These are phyloP conservation scores for Schizopygopsis pylzovi DNA, from an alignment of 2,797 vertebrate species.

Conservation along the genomic window DNA sequence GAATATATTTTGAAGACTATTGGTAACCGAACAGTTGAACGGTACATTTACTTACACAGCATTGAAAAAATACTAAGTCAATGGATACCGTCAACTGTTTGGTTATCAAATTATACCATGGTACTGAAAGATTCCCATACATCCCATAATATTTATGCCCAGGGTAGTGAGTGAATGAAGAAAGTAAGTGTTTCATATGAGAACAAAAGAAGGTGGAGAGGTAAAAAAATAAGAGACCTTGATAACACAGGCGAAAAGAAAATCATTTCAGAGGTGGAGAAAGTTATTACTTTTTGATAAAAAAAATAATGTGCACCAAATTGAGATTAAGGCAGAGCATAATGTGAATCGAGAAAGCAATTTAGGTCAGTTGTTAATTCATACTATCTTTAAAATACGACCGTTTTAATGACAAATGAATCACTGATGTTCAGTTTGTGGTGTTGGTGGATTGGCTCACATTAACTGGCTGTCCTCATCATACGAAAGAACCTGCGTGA, in stretches of 20 bases:
- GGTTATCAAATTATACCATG: neutral
- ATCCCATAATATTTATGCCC: neutral
- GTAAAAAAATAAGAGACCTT: neutral
- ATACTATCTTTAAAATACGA: neutral
- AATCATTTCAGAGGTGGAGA: neutral
- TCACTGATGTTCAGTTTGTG: neutral
- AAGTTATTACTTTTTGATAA: slow-evolving; percentile 1
- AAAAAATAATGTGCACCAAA: neutral
- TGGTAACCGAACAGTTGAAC: neutral
- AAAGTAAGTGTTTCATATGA: neutral
- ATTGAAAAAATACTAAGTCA: too few species aligned
- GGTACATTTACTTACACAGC: too few species aligned
- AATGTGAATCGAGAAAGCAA: neutral
- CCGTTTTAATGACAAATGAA: neutral
- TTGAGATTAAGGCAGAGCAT: neutral
- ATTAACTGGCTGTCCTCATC: slow-evolving; percentile 91
- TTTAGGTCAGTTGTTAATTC: neutral
- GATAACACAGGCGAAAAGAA: neutral
- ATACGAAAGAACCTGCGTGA: slow-evolving; percentile 91
- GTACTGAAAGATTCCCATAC: neutral
- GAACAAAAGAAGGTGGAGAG: neutral
- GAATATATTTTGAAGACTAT: neutral
- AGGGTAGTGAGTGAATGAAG: neutral
- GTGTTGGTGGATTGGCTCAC: slow-evolving; percentile 75
- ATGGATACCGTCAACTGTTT: neutral